phyloP scores from a whole-genome alignment of 1,140 invertebrate genomes.

The Orius insidiosus region DNA sequence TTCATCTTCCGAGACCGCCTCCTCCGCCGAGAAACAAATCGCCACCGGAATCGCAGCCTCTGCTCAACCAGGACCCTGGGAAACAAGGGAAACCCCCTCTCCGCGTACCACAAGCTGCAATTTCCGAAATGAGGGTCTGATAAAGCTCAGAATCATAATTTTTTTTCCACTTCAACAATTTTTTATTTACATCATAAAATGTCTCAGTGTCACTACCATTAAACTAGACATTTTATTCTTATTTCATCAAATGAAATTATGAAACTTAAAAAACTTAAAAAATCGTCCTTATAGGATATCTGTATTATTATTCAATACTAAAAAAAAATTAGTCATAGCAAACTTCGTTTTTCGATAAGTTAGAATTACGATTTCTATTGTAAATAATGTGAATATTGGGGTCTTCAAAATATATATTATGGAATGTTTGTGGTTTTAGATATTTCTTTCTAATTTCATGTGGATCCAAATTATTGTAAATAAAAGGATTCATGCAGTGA shows the following conservation, averaged over 20 bases:
- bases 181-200: no score
- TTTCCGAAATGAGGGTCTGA: slow-evolving; percentile 74
- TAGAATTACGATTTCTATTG: slow-evolving; percentile 1
- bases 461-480: no score
- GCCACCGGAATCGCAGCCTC: slow-evolving; percentile 36
- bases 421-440: not conserved
- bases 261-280: no score
- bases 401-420: not conserved
- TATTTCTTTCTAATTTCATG: no score
- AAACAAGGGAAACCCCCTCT: slow-evolving; percentile 23
- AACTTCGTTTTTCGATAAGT: not conserved
- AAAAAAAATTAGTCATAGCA: no score
- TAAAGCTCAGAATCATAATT: slow-evolving; percentile 8
- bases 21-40: slow-evolving; percentile 35
- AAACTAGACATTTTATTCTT: no score
- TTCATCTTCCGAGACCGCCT: slow-evolving; percentile 36
- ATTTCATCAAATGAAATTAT: no score
- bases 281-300: no score
- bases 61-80: slow-evolving; percentile 22
- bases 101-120: slow-evolving; percentile 51
- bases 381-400: slow-evolving; percentile 7
- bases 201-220: no score
- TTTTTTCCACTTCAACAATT: no score
- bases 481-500: no score
- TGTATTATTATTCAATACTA: no score